phyloP scores from a whole-genome alignment of 1,140 invertebrate species.

The Ostrea edulis region DNA sequence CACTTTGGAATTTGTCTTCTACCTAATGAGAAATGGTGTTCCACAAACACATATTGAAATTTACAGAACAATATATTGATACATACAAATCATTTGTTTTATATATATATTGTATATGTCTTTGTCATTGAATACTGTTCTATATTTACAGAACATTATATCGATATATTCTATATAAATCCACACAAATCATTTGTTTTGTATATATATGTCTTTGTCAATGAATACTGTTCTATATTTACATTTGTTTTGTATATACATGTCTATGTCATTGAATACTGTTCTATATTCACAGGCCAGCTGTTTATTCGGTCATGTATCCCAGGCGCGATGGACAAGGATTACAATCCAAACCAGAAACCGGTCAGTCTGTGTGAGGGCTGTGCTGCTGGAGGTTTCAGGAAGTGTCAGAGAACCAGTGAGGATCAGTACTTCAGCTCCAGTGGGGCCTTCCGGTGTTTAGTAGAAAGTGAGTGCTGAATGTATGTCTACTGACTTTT shows the following conservation, averaged over 20 bases:
- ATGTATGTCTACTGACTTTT: no score
- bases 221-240: not conserved
- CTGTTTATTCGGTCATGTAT: conserved; percentile 95
- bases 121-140: not conserved
- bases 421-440: conserved; percentile 94
- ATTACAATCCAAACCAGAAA: conserved; percentile 86
- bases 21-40: no score
- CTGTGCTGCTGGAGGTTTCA: conserved; percentile 91
- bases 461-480: conserved; percentile 88
- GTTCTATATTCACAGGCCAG: conserved; percentile 79
- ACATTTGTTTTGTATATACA: no score
- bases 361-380: conserved; percentile 93
- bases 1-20: no score
- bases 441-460: conserved; percentile 93
- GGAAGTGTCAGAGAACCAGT: conserved; percentile 90
- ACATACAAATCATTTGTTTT: no score
- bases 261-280: not conserved
- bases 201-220: not conserved
- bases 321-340: conserved; percentile 91
- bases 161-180: no score
- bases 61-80: no score
- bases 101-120: no score
- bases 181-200: no score
- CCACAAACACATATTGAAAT: no score
- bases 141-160: no score